These are phyloP conservation scores for Prunella himalayana DNA, from an alignment of 2,113 vertebrate genomes.

Conservation along the genomic window DNA sequence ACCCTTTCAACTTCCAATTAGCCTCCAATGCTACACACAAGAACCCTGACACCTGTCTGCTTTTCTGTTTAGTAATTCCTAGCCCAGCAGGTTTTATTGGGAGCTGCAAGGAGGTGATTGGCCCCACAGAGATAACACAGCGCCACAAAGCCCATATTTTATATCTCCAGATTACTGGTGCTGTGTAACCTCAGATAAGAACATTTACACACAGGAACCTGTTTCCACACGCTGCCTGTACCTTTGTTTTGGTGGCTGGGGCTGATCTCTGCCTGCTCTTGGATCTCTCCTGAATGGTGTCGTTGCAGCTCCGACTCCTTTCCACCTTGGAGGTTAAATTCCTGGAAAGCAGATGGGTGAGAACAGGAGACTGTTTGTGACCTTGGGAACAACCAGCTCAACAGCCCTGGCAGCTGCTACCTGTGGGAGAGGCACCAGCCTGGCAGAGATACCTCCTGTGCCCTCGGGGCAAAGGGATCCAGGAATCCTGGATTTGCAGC, in stretches of 20 bases:
- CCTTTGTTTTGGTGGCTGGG: slow-evolving; percentile 70
- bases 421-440: not conserved
- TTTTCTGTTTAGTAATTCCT: not conserved
- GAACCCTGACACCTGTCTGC: not conserved
- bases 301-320: slow-evolving; percentile 89
- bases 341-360: slow-evolving; percentile 45
- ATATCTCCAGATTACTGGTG: not conserved
- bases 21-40: not conserved
- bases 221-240: not conserved
- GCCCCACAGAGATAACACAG: accelerated
- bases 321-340: slow-evolving; percentile 75
- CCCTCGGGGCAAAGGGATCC: not conserved
- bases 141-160: not conserved
- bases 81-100: not conserved
- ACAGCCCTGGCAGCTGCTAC: not conserved
- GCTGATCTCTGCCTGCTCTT: slow-evolving; percentile 74
- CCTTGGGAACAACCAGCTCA: not conserved
- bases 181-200: not conserved
- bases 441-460: not conserved
- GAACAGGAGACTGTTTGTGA: not conserved
- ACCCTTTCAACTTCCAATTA: not conserved
- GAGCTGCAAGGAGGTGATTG: not conserved
- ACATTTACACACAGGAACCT: not conserved
- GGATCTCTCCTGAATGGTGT: slow-evolving; percentile 77
- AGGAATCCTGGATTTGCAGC: not conserved